phyloP scores from a whole-genome alignment of 2,113 vertebrate genomes.

The Festucalex cinctus region DNA sequence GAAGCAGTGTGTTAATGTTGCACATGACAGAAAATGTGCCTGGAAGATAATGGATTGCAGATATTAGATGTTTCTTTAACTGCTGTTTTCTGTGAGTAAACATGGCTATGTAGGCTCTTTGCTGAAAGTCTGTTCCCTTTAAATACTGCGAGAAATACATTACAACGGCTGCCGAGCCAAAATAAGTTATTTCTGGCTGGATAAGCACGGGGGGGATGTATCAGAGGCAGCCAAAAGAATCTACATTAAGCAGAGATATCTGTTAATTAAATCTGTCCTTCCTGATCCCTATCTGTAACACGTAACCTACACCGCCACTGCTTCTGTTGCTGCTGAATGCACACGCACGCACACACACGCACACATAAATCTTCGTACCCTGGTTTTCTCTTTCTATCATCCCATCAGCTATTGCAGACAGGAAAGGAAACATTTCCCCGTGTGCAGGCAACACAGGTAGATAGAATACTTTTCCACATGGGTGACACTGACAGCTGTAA shows the following conservation, averaged over 20 bases:
- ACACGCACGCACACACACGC: constrained; percentile 21
- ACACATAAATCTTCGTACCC: constrained; percentile 45
- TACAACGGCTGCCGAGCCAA: constrained; percentile 53
- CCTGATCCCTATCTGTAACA: constrained; percentile 68
- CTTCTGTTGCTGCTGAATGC: constrained; percentile 27
- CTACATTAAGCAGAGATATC: constrained; percentile 74
- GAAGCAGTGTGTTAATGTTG: constrained; percentile 23
- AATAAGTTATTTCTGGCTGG: constrained; percentile 71
- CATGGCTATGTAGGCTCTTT: constrained; percentile 48
- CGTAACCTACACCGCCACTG: constrained; percentile 63
- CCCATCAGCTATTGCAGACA: constrained; percentile 25
- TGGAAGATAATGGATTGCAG: constrained; percentile 31
- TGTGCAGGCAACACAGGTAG: constrained; percentile 19
- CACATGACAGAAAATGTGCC: constrained; percentile 17
- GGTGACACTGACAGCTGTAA: constrained; percentile 24
- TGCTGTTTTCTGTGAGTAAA: constrained; percentile 57
- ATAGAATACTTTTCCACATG: constrained; percentile 15
- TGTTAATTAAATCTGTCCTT: constrained; percentile 77
- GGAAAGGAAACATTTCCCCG: constrained; percentile 26
- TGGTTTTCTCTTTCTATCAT: constrained; percentile 33
- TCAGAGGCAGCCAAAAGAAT: constrained; percentile 68
- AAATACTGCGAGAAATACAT: constrained; percentile 62
- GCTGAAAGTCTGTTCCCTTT: constrained; percentile 47
- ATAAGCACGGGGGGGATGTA: constrained; percentile 65
- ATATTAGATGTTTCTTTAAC: constrained; percentile 42